Conservation (phyloP, 2,888 invertebrate species). For the Oscheius myriophilus region DNA sequence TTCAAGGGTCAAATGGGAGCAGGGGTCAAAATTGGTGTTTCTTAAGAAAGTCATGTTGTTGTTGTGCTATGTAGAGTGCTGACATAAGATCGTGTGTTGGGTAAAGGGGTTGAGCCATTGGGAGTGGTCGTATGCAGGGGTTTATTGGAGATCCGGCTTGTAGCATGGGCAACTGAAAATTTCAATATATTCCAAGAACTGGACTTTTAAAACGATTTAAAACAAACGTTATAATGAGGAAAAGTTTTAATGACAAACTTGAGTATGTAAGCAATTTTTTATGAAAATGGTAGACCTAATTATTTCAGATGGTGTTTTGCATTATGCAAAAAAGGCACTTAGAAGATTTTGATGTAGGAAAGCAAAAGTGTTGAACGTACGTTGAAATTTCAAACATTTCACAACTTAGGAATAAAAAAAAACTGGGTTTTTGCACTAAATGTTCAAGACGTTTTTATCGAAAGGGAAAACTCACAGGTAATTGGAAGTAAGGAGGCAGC, state of each 20-base stretch:
- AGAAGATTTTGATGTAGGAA: too few species aligned
- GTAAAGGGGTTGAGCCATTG: slow-evolving; percentile 7
- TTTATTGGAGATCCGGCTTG: neutral
- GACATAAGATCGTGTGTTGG: slow-evolving; percentile 13
- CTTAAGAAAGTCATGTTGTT: slow-evolving; percentile 6
- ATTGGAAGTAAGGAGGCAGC: slow-evolving; percentile 40
- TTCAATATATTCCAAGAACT: neutral
- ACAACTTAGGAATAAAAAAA: too few species aligned
- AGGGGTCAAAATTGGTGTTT: neutral
- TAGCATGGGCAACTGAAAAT: slow-evolving; percentile 19
- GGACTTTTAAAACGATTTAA: too few species aligned
- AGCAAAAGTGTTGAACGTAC: too few species aligned
- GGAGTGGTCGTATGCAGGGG: slow-evolving; percentile 12
- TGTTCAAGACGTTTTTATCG: too few species aligned
- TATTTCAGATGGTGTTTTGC: too few species aligned
- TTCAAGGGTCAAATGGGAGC: too few species aligned
- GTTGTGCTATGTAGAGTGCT: slow-evolving; percentile 6
- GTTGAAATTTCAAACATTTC: too few species aligned
- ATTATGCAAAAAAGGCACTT: too few species aligned
- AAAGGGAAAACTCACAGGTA: slow-evolving; percentile 5
- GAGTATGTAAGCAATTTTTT: neutral
- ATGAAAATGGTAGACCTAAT: neutral
- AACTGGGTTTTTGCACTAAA: too few species aligned
- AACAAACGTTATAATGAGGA: too few species aligned
- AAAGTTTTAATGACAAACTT: too few species aligned